Evolutionary conservation across 2,888 invertebrate species (phyloP), one percentile per base, ranked within the genome.

Genomic region (Noctua janthe): DNA sequence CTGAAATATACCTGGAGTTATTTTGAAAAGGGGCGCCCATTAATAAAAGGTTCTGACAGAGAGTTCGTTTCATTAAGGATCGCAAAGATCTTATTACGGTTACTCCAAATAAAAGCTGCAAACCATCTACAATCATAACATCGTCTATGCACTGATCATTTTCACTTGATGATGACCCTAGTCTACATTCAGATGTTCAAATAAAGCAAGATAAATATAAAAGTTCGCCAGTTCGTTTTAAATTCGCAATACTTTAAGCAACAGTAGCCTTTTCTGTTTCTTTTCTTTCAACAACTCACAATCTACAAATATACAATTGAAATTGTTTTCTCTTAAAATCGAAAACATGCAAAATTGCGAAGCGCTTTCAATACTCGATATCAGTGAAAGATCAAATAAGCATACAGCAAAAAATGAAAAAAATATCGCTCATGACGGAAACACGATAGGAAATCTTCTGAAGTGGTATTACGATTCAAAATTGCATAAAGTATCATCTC

Each of bases 311-410:
- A 80, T 82, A 85, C 78, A 80, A 87, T 80, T 81, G 80, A 86
- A 83, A 84, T 82, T 83, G 82, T 86, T 89, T 88, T 83, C 87
- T 75, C 75, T 82, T 89, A 76, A 84, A 89, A 88, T 82, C 71
- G 82, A 84, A 88, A 89, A 85, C 83, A 87, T 84, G 84, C 81
- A 29, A 88, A 88, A 89, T 88, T 83, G 83, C 86, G 74, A 85
- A 89, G 66, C 80, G 81, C 79, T 88, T 85, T 82, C 88, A 86
- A 90, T 88, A 87, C 78, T 90, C 85, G 64, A 84, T 90, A 90
- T 90, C 89, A 87, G 78, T 88, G 85, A 90, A 90, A 89, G 89
- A 91, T 91, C 90, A 90, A 91, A 88, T 89, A 91, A 90, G 89
- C 86, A 86, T 83, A 86, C 80, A 84, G 84, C 80, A 83, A 87